Evolutionary conservation across 2,888 invertebrate genomes (phyloP).

Genomic region (Diaperis boleti): DNA sequence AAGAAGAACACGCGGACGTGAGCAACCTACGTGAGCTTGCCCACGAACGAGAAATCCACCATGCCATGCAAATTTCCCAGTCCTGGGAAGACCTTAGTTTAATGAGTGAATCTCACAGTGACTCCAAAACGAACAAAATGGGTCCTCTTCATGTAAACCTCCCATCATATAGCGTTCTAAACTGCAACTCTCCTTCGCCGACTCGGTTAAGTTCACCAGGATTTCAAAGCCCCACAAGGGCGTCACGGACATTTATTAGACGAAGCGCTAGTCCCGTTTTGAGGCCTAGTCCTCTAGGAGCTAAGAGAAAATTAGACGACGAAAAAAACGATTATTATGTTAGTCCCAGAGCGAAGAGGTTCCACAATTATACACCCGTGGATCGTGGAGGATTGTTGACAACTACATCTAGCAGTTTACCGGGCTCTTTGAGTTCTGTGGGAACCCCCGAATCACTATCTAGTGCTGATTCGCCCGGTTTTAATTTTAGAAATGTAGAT

Average conservation of each 20-base stretch:
- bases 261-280: slow-evolving; percentile 92
- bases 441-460: slow-evolving; percentile 74
- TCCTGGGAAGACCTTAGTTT: slow-evolving; percentile 93
- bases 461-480: slow-evolving; percentile 73
- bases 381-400: slow-evolving; percentile 31
- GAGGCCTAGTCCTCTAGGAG: slow-evolving; percentile 80
- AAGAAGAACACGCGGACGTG: slow-evolving; percentile 89
- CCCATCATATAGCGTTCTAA: slow-evolving; percentile 61
- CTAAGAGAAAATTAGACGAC: slow-evolving; percentile 76
- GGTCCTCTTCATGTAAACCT: slow-evolving; percentile 67
- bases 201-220: slow-evolving; percentile 61
- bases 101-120: slow-evolving; percentile 70
- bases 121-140: slow-evolving; percentile 62
- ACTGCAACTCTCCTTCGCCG: slow-evolving; percentile 64
- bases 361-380: slow-evolving; percentile 60
- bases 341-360: slow-evolving; percentile 66
- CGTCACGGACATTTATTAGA: slow-evolving; percentile 76
- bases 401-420: slow-evolving; percentile 66
- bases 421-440: slow-evolving; percentile 70
- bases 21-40: slow-evolving; percentile 87
- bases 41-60: slow-evolving; percentile 91
- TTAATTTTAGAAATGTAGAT: slow-evolving; percentile 69
- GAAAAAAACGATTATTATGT: slow-evolving; percentile 64
- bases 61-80: slow-evolving; percentile 93
- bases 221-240: slow-evolving; percentile 79